A percentile compares a stretch with the other conserved stretches of the same genome.
phyloP scores from a whole-genome alignment of 2,888 invertebrate genomes.

The Blastobasis lacticolella region DNA sequence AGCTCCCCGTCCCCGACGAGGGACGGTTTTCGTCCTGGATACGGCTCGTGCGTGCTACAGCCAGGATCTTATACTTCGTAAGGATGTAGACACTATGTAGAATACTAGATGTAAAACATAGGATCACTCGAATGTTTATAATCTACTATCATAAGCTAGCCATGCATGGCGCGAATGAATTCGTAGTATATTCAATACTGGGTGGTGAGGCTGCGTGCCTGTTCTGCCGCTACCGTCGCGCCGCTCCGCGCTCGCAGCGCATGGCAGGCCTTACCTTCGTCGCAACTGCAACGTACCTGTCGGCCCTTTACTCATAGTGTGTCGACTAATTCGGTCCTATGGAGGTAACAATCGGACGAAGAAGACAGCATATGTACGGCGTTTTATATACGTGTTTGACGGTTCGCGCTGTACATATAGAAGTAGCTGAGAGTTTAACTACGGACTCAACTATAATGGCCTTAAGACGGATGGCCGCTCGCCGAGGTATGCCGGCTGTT shows the following conservation, averaged over 20 bases:
- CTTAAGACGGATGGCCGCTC: slow-evolving; percentile 3
- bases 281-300: background rate
- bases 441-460: slow-evolving; percentile 7
- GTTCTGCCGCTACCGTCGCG: slow-evolving; percentile 7
- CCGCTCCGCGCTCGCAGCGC: slow-evolving; percentile 5
- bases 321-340: too few relatives aligned
- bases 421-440: background rate
- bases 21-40: too few relatives aligned
- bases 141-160: background rate
- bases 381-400: slow-evolving; percentile 13
- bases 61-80: too few relatives aligned
- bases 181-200: slow-evolving; percentile 6
- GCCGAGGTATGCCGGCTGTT: slow-evolving; percentile 2
- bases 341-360: slow-evolving; percentile 6
- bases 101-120: too few relatives aligned
- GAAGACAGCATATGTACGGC: slow-evolving; percentile 8
- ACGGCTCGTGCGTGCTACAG: too few relatives aligned
- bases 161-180: slow-evolving; percentile 2
- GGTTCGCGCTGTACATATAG: slow-evolving; percentile 10
- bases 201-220: slow-evolving; percentile 7
- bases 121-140: background rate
- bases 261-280: slow-evolving; percentile 9
- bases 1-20: too few relatives aligned
- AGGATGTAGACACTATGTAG: too few relatives aligned
- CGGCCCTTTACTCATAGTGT: slow-evolving; percentile 5